Base-by-base conservation (phyloP, 30 jellyfish, hydroid and myxozoan species). In the Aurelia sp. region DNA sequence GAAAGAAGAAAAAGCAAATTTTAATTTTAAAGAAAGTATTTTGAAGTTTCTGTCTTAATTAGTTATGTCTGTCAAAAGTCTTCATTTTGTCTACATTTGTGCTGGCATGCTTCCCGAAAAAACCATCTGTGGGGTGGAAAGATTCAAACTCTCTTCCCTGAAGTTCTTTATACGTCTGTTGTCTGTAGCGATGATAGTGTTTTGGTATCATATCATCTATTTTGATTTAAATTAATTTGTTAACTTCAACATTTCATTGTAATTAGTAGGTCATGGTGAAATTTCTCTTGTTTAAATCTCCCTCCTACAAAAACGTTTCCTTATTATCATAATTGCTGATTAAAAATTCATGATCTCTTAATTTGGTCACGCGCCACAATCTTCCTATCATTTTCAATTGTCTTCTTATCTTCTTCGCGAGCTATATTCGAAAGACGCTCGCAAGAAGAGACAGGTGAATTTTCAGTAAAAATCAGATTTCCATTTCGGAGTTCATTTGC, bases 311-410 rank as follows among this genome's bases (percentile, higher is more conserved):
- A 55, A 68, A 40, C 51, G 27, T 79, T 61, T 79, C 89, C 66
- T 65, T 64, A 18, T 51, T 53, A 79, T 79, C 89, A 61, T 64
- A 79, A 79, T 79, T 81, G 76, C 16, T 65, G 50, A 68, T 68
- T 31, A 82, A 82, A 58, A 82, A 68, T 70, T 82, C 63, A 68
- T 82, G 75, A 55, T 68, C 10, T 61, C 79, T 82, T 82, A 71
- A 82, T 72, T 82, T 82, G 86, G 86, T 82, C 92, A 70, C 92
- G 92, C 86, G 92, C 85, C 92, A 82, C 61, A 50, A 61, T 51
- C 21, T 22, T 47, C 72, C 78, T 82, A 82, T 82, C 85, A 68
- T 18, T 21, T 61, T 41, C 22, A 20, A 69, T 82, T 82, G 92
- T 82, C 17, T 31, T 82, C 92, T 82, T 82, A 82, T 82, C 92